A percentile compares a stretch with the other conserved stretches of the same genome.
Evolutionary conservation across 92 coral and sea anemone genomes (phyloP).

Genomic region (Umimayanthus chanpuru): DNA sequence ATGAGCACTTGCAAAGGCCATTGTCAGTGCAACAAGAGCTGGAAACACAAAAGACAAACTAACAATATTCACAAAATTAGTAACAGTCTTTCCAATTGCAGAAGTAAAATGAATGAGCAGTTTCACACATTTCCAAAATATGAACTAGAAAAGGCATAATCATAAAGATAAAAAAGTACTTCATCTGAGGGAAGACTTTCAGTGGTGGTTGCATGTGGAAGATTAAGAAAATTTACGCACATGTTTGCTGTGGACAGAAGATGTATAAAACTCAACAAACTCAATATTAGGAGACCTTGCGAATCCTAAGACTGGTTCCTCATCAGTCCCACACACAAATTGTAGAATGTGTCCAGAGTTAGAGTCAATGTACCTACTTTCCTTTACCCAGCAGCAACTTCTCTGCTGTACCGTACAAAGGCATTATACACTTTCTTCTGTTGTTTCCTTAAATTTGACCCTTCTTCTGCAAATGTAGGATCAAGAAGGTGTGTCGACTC

Average conservation of each 20-base stretch:
- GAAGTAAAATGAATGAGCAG: too few relatives aligned
- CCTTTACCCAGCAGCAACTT: constrained; percentile 46
- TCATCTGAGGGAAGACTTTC: too few relatives aligned
- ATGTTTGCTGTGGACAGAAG: constrained; percentile 18
- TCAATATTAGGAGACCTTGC: constrained; percentile 41
- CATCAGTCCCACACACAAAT: constrained; percentile 64
- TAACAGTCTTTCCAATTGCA: too few relatives aligned
- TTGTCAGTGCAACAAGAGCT: too few relatives aligned
- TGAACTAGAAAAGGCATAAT: too few relatives aligned
- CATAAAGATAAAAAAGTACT: too few relatives aligned
- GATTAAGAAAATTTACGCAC: constrained; percentile 21
- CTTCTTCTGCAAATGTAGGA: constrained; percentile 50
- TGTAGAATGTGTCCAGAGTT: constrained; percentile 52
- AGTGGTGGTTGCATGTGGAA: not conserved
- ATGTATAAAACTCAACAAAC: constrained; percentile 27
- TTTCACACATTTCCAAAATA: too few relatives aligned
- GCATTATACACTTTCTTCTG: constrained; percentile 52
- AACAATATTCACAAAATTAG: too few relatives aligned
- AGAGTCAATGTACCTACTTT: constrained; percentile 35
- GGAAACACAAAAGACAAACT: too few relatives aligned
- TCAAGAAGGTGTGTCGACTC: constrained; percentile 32
- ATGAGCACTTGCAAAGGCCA: too few relatives aligned
- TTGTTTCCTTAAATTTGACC: constrained; percentile 45
- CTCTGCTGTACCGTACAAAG: constrained; percentile 36
- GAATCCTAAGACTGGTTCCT: constrained; percentile 67